phyloP scores from a whole-genome alignment of 1,140 invertebrate genomes.

The Cotesia typhae region DNA sequence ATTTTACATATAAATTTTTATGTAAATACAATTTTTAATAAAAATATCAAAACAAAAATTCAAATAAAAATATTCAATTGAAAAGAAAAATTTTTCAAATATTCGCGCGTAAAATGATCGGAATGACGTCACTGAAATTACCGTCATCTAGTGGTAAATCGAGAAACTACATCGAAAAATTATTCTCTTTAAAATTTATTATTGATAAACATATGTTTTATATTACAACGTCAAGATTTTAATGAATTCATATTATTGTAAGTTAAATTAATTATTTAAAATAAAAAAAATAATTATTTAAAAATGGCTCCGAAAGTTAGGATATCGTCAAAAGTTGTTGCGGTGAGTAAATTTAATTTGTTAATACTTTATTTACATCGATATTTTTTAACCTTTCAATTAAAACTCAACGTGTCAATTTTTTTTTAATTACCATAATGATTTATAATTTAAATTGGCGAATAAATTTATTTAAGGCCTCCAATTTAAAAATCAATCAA shows the following conservation, averaged over 20 bases:
- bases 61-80: too few relatives aligned
- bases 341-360: constrained; percentile 43
- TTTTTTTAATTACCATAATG: too few relatives aligned
- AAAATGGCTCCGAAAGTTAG: constrained; percentile 53
- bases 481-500: background rate
- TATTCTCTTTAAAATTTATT: background rate
- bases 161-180: background rate
- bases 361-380: background rate
- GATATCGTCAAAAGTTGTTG: constrained; percentile 52
- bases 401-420: too few relatives aligned
- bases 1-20: too few relatives aligned
- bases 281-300: background rate
- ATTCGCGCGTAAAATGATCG: background rate
- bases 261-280: background rate
- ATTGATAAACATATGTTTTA: background rate
- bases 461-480: too few relatives aligned
- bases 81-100: too few relatives aligned
- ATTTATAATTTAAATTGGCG: too few relatives aligned
- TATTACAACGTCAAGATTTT: background rate
- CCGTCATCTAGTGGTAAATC: background rate
- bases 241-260: constrained; percentile 12
- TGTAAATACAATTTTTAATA: too few relatives aligned
- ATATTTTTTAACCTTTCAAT: too few relatives aligned
- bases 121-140: background rate
- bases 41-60: too few relatives aligned